Base-by-base conservation (phyloP, 2,888 invertebrate species). In the Latrodectus hesperus region DNA sequence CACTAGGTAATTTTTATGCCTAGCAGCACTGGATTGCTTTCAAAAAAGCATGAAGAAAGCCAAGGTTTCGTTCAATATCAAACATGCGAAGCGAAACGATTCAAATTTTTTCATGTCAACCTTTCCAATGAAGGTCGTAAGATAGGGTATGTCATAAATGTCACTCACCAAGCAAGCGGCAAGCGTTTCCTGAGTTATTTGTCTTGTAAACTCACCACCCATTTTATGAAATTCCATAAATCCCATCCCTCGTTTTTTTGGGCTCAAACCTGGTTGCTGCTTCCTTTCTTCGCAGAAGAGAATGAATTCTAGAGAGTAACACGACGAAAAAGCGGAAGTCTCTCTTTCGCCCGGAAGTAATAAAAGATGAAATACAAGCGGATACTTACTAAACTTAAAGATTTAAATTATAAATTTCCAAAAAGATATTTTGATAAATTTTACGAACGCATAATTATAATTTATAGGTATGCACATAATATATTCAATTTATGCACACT, bases 211-310 rank as follows among this genome's bases (percentile, higher is more conserved):
- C 79, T 83, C 76, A 51, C 73, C 77, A 71, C 67, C 72, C 60
- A 16, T 72, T 64, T 78, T 77, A 77, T 84, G 84, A 84, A 84
- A 84, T 73, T 72, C 38, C 72, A 84, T 78, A 84, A 84, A 84
- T 84, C 26, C 68, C 22, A 68, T 74, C 81, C 51, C 38, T 38
- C 38, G 38, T 38, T 38, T 38, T 16, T 60, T 68, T 68, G 26
- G 55, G 14, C 38, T 38, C 78, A 71, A 26, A 26, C 55, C 38
- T 78, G 78, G 38, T 38, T 38, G 38, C 38, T 38, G 38, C 38
- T 38, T 38, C 38, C 38, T 38, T 38, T 38, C 38, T 38, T 38
- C 38, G 38, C 38, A 38, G 38, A 38, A 38, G 38, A 38, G 5
- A n/a, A n/a, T 38, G 38, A 38, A 3, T 38, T 38, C 38, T 38